Evolutionary conservation across 1,140 invertebrate species (phyloP).

Genomic region (Ruditapes philippinarum): DNA sequence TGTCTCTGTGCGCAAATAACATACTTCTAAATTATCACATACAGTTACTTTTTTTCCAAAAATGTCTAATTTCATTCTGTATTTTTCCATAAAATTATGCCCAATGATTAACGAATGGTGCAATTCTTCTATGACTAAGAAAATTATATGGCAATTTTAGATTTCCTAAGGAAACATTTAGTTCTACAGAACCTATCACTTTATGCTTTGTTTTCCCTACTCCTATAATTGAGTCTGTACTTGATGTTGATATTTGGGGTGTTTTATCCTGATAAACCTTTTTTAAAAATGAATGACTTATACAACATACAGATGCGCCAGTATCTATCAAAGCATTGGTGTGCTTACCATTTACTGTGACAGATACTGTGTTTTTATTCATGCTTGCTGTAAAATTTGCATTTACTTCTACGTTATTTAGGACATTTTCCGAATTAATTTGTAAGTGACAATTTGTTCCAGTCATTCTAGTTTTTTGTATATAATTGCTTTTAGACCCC

Average conservation of each 20-base stretch:
- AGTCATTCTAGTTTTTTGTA: too few relatives aligned
- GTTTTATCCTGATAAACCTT: not conserved
- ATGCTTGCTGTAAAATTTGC: not conserved
- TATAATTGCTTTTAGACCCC: too few relatives aligned
- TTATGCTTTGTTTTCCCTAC: not conserved
- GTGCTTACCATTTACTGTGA: conserved; percentile 1
- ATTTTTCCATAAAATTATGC: not conserved
- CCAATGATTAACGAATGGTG: conserved; percentile 10
- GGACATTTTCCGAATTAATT: too few relatives aligned
- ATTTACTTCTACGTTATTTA: not conserved
- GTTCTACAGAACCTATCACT: not conserved
- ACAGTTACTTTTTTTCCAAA: not conserved
- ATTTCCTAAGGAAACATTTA: not conserved
- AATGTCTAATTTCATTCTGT: not conserved
- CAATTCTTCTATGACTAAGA: not conserved
- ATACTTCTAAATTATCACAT: not conserved
- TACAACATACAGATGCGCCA: conserved; percentile 20
- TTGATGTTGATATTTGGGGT: not conserved
- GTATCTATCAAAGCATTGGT: conserved; percentile 47
- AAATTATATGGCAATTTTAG: not conserved
- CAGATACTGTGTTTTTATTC: conserved; percentile 10
- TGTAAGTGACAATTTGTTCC: too few relatives aligned
- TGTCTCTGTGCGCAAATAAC: not conserved
- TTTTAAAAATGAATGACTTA: conserved; percentile 12
- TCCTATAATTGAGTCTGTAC: not conserved